Base-by-base conservation (phyloP, 2,888 invertebrate genomes). In the Ochlodes sylvanus region DNA sequence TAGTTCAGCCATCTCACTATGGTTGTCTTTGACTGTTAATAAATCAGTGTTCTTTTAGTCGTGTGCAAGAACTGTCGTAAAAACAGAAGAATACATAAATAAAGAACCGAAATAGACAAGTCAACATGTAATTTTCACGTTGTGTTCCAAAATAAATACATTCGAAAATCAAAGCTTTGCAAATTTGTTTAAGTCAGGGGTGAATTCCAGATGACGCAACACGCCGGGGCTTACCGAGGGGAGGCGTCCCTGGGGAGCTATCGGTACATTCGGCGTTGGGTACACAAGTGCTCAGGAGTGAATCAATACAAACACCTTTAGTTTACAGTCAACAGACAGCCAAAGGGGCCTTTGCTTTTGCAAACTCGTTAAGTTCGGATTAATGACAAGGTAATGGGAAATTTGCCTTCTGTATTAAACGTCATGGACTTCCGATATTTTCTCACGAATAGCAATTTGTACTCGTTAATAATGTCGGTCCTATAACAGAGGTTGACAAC, bases 271-370 rank as follows among this genome's bases (percentile, higher is more conserved):
- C 63, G 57, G 64, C 57, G 65, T 65, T 55, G 56, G 57, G 60
- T 63, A 69, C 71, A 73, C 71, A 73, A 69, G 73, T 64, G 68
- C 54, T 69, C 69, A 68, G 65, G 73, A 72, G 70, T 72, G 69
- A 77, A 76, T 76, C 74, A 77, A 77, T 76, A 77, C 74, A 76
- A 76, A 76, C 73, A 75, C 72, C 72, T 73, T 72, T 74, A 61
- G 67, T 66, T 60, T 66, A 60, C 60, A 52, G 66, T 66, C 60
- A 60, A 66, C 60, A 61, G 32, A 19, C 41, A 52, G 50, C 32
- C 47, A 15, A 54, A 56, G 41, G 50, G 65, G 50, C 9, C 63
- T 27, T 58, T 52, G 50, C 38, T 58, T 64, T 64, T 50, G 50
- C 60, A 60, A 38, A 27, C 57, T 65, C 50, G 57, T 65, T 57